A percentile compares a stretch with the other conserved stretches of the same genome.
These are phyloP conservation scores for Rhynchophorus ferrugineus DNA, from an alignment of 1,140 invertebrate genomes.

Conservation along the genomic window DNA sequence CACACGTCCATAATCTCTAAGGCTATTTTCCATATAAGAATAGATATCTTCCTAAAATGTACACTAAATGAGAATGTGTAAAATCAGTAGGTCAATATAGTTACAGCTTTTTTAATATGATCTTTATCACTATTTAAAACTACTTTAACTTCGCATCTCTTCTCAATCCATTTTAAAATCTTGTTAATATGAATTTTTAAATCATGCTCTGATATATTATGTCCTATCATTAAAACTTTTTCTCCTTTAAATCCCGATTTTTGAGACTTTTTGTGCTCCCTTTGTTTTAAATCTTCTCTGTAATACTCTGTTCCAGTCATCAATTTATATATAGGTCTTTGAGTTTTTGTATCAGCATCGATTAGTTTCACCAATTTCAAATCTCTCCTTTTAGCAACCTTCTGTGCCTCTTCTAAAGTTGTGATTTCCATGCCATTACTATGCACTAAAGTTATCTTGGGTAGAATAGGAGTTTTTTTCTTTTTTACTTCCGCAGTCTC, in stretches of 20 bases:
- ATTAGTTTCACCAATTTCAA: conserved; percentile 57
- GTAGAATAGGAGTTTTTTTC: conserved; percentile 29
- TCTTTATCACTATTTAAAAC: conserved; percentile 46
- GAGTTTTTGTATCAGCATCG: conserved; percentile 53
- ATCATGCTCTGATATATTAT: conserved; percentile 57
- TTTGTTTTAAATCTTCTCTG: conserved; percentile 38
- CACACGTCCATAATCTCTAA: conserved; percentile 42
- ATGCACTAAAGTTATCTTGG: conserved; percentile 38
- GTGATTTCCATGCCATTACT: conserved; percentile 29
- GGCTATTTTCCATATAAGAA: conserved; percentile 44
- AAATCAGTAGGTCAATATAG: too few relatives aligned
- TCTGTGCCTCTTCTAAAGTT: conserved; percentile 50
- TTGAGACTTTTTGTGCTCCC: conserved; percentile 31
- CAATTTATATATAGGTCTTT: conserved; percentile 54
- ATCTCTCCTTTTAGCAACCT: conserved; percentile 51
- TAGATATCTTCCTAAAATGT: conserved; percentile 48
- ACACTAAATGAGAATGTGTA: conserved; percentile 8
- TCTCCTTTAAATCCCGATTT: conserved; percentile 42
- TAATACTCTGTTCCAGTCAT: conserved; percentile 39
- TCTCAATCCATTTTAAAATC: conserved; percentile 53
- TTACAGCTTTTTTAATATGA: conserved; percentile 43
- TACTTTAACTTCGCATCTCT: conserved; percentile 53
- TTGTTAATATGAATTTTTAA: conserved; percentile 52
- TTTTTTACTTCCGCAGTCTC: conserved; percentile 21
- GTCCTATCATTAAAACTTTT: conserved; percentile 52